A percentile compares a stretch with the other conserved stretches of the same genome.
phyloP scores from a whole-genome alignment of 2,888 invertebrate species.

The Portevinia maculata region DNA sequence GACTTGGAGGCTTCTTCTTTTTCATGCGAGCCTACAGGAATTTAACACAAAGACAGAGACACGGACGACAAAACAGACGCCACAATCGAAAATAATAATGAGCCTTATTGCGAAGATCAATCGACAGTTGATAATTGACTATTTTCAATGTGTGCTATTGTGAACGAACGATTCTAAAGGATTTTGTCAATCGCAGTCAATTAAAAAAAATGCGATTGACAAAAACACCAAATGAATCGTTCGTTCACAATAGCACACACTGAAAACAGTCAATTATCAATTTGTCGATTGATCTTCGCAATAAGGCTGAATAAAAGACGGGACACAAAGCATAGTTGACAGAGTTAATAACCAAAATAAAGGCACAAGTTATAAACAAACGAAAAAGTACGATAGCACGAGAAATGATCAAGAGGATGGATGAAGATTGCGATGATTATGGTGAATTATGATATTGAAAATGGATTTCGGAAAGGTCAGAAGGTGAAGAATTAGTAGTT shows the following conservation, averaged over 20 bases:
- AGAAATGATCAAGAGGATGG: constrained; percentile 37
- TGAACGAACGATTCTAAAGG: no score
- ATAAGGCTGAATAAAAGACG: no score
- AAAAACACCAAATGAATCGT: no score
- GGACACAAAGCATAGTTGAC: constrained; percentile 63
- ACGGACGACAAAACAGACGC: constrained; percentile 60
- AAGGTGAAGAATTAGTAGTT: constrained; percentile 70
- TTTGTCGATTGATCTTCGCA: no score
- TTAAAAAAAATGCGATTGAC: no score
- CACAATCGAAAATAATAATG: constrained; percentile 49
- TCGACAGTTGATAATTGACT: no score
- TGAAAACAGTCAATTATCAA: no score
- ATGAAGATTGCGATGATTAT: constrained; percentile 3
- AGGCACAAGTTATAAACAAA: constrained; percentile 26
- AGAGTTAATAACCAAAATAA: constrained; percentile 17
- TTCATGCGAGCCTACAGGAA: constrained; percentile 84
- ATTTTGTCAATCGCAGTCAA: no score
- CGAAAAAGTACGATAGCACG: constrained; percentile 49
- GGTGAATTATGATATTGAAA: constrained; percentile 34
- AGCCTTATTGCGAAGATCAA: no score
- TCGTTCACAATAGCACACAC: no score
- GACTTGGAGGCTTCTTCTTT: constrained; percentile 91
- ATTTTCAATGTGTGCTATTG: no score
- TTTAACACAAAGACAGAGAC: constrained; percentile 69
- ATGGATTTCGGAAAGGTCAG: constrained; percentile 69